Conservation (phyloP, 2,888 invertebrate species). For the Melinopterus prodromus region DNA sequence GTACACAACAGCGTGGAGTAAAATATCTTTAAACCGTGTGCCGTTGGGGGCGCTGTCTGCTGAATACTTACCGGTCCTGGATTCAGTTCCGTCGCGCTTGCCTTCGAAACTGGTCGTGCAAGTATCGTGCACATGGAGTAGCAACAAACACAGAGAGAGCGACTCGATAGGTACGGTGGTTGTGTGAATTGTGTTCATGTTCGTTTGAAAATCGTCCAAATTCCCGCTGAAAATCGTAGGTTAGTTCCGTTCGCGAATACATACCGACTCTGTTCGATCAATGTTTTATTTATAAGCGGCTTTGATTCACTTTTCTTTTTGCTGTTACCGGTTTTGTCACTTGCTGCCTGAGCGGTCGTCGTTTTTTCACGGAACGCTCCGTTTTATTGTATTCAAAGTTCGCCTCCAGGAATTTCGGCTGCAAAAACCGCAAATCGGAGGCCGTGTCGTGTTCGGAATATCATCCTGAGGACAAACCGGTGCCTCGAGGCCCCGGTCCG, state of each 20-base stretch:
- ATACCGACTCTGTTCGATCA: background rate
- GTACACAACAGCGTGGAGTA: constrained; percentile 5
- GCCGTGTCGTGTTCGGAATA: constrained; percentile 12
- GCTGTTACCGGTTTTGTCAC: constrained; percentile 52
- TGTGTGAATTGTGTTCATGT: constrained; percentile 12
- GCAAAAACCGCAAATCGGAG: background rate
- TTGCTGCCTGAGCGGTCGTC: constrained; percentile 41
- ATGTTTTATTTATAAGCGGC: constrained; percentile 25
- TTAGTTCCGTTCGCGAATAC: constrained; percentile 10
- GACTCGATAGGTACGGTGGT: background rate
- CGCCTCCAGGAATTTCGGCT: background rate
- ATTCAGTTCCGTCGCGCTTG: constrained; percentile 48
- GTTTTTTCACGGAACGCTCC: constrained; percentile 30
- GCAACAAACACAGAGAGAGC: background rate
- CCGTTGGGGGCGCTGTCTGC: constrained; percentile 51
- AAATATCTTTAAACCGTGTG: constrained; percentile 31
- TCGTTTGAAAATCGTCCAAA: constrained; percentile 18
- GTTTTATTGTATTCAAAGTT: constrained; percentile 29
- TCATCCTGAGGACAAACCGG: background rate
- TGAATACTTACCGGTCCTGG: constrained; percentile 50
- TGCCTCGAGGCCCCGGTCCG: background rate
- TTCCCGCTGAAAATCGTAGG: background rate
- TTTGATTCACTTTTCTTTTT: constrained; percentile 25
- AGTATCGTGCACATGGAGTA: constrained; percentile 31
- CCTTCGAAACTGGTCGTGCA: constrained; percentile 40